Evolutionary conservation across 2,113 vertebrate species (phyloP), one percentile per base, ranked within the genome.

Genomic region (Strix aluco): DNA sequence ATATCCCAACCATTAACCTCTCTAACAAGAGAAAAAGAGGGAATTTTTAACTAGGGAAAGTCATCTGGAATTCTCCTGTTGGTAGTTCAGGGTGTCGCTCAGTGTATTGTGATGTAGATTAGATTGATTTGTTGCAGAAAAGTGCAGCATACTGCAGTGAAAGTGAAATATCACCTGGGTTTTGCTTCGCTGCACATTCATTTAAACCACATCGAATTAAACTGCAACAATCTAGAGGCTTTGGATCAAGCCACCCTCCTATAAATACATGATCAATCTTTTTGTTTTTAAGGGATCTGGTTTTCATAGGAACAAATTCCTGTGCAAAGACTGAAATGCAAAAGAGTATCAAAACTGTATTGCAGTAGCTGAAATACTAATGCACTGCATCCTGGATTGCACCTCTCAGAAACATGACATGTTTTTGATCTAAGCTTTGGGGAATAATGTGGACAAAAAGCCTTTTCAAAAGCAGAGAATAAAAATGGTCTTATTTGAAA

Each of bases 401-500:
- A 79, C 36, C 72, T 86, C 73, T 73, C 81, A 89, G 88, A 94
- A 80, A 90, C 73, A 75, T n/a, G 77, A 44, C 81, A 65, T 62
- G 46, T 5, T 82, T 95, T 95, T 91, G 89, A 90, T 85, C 78
- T 94, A 80, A 80, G 78, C 86, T 95, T 86, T 91, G 55, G 81
- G 73, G 72, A 91, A 94, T 87, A 85, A 58, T 13, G 42, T 55
- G 63, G 78, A 85, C 84, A 97, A 93, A 94, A 97, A 94, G 42
- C 71, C 74, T 86, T 95, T 92, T 95, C 62, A 94, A 94, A 94
- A 88, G 77, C 67, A 78, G 78, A 85, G 83, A 90, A 94, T 94
- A 94, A 95, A 96, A 95, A 92, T 80, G 55, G 51, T 52, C 78
- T 91, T 87, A 94, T 91, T 94, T 92, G 81, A 95, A 96, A 97